phyloP scores from a whole-genome alignment of 2,113 vertebrate genomes.

The Gopherus evgoodei region DNA sequence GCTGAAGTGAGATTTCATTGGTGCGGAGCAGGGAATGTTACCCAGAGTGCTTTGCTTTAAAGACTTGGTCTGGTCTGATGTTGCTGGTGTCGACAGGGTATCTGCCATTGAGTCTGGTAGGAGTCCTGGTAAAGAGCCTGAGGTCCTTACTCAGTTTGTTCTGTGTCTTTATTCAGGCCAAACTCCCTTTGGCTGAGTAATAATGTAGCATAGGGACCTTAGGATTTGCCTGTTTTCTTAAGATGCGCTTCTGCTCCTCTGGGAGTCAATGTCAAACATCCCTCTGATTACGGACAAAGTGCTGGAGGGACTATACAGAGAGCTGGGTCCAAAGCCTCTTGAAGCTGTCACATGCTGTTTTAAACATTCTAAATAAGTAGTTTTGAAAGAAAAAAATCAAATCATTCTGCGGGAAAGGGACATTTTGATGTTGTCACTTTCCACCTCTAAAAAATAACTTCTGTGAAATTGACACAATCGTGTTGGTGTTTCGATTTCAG shows the following conservation, averaged over 20 bases:
- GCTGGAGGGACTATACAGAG: background rate
- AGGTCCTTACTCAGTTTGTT: background rate
- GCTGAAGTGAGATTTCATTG: rapidly evolving
- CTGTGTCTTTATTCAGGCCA: background rate
- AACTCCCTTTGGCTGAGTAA: background rate
- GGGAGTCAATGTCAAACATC: background rate
- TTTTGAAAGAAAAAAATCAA: background rate
- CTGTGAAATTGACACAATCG: background rate
- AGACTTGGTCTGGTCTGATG: background rate
- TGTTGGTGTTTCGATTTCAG: background rate
- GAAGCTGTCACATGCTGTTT: background rate
- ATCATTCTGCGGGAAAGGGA: background rate
- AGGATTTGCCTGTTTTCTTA: background rate
- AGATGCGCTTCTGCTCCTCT: background rate
- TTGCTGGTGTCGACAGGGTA: background rate
- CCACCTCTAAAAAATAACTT: background rate
- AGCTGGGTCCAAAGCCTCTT: background rate
- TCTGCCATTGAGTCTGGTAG: background rate
- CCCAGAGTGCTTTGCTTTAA: background rate
- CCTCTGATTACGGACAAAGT: background rate
- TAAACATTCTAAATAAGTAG: background rate
- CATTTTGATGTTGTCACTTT: background rate
- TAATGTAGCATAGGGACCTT: background rate
- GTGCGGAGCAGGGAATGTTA: background rate
- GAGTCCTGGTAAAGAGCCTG: background rate